A percentile compares a stretch with the other conserved stretches of the same genome.
Evolutionary conservation across 2,113 vertebrate species (phyloP).

Genomic region (human (Homo sapiens)): DNA sequence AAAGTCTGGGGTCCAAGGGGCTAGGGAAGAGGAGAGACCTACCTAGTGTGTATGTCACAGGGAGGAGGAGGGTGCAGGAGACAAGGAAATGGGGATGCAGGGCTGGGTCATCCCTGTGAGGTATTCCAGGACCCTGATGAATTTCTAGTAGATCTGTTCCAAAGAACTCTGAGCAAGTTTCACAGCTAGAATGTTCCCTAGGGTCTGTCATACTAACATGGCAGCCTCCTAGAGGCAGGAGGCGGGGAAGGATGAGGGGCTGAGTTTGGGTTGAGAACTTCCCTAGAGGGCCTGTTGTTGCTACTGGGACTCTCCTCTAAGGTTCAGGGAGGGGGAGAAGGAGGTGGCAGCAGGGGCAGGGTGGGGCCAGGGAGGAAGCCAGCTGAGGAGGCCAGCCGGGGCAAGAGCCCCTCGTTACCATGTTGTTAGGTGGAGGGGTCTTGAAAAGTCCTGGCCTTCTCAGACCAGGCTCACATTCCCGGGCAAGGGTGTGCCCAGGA

Average conservation of each 20-base stretch:
- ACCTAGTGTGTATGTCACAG: neutral
- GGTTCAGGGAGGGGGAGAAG: neutral
- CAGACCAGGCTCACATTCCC: neutral
- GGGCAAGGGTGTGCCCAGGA: neutral
- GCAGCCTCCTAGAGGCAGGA: neutral
- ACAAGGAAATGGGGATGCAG: neutral
- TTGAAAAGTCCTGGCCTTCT: neutral
- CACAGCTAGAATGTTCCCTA: neutral
- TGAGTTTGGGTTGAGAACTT: neutral
- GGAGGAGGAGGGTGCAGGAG: neutral
- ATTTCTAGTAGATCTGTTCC: slow-evolving; percentile 21
- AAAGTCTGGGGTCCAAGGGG: neutral
- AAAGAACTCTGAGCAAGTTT: slow-evolving; percentile 53
- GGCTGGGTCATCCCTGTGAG: neutral
- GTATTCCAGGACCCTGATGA: neutral
- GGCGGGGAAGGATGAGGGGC: neutral
- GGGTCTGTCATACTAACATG: neutral
- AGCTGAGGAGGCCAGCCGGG: slow-evolving; percentile 25
- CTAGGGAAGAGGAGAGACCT: neutral
- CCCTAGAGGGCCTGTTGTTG: neutral
- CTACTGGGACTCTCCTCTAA: neutral
- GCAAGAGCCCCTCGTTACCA: neutral
- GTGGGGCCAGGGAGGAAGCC: neutral
- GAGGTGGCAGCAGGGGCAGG: slow-evolving; percentile 16
- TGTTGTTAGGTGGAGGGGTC: neutral